Evolutionary conservation across 2,888 invertebrate genomes (phyloP).

Genomic region (Nemapogon koenigi): DNA sequence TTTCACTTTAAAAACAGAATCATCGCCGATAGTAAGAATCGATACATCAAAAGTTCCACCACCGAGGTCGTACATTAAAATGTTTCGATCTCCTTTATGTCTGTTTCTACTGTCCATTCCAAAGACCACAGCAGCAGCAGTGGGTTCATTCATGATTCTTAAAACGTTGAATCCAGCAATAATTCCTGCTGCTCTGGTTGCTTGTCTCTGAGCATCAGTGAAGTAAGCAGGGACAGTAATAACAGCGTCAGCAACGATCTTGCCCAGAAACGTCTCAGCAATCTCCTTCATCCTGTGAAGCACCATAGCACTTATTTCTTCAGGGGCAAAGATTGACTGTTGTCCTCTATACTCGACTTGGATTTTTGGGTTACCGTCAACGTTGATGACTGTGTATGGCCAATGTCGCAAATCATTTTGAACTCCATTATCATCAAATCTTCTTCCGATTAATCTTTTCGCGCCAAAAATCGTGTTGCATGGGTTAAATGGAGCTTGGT

Average conservation of each 20-base stretch:
- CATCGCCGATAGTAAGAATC: constrained; percentile 28
- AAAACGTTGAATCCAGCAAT: constrained; percentile 40
- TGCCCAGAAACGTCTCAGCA: constrained; percentile 33
- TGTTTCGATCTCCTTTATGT: constrained; percentile 25
- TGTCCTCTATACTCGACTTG: constrained; percentile 30
- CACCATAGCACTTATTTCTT: constrained; percentile 43
- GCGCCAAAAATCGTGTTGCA: constrained; percentile 38
- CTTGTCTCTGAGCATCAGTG: constrained; percentile 37
- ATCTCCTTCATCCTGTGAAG: constrained; percentile 39
- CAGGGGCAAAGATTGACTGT: constrained; percentile 31
- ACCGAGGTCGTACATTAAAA: constrained; percentile 41
- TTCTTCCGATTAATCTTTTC: constrained; percentile 39
- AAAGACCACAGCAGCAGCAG: constrained; percentile 42
- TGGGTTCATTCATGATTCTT: constrained; percentile 39
- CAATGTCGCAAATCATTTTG: constrained; percentile 38
- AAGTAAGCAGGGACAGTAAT: constrained; percentile 48
- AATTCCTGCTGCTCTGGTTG: constrained; percentile 32
- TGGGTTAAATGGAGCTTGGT: constrained; percentile 33
- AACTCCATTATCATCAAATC: constrained; percentile 34
- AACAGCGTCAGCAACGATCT: constrained; percentile 34
- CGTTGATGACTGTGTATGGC: constrained; percentile 32
- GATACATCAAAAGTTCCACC: constrained; percentile 46
- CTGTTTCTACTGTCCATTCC: constrained; percentile 30
- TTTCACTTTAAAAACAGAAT: constrained; percentile 34
- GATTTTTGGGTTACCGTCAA: constrained; percentile 41